Conservation (phyloP, 2,797 vertebrate species). For the Oreortyx pictus region DNA sequence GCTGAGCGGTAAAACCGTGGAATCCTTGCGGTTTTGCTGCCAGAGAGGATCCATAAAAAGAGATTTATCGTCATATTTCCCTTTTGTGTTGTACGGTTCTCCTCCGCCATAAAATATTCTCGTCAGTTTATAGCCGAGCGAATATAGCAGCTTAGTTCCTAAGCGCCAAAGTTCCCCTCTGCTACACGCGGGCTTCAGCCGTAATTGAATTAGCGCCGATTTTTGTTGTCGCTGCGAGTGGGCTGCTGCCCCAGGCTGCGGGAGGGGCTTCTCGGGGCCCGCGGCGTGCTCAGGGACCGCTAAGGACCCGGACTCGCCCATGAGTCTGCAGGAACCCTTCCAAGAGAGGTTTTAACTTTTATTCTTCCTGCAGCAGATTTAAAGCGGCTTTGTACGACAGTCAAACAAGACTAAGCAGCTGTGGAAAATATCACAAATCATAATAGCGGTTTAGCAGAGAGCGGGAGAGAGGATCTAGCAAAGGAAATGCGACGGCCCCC, state of each 20-base stretch:
- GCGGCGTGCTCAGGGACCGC: neutral
- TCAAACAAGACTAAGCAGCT: constrained; percentile 58
- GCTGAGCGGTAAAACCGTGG: constrained; percentile 34
- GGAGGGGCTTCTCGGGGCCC: neutral
- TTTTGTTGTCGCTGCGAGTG: neutral
- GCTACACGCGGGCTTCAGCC: constrained; percentile 61
- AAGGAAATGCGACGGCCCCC: neutral
- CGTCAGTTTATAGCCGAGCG: constrained; percentile 56
- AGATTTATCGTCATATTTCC: constrained; percentile 78
- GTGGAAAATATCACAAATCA: constrained; percentile 72
- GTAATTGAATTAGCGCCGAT: constrained; percentile 57
- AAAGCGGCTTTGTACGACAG: constrained; percentile 53
- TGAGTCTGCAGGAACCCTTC: neutral
- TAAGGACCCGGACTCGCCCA: neutral
- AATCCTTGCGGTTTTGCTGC: constrained; percentile 63
- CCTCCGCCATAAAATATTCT: constrained; percentile 68
- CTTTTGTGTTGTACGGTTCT: constrained; percentile 60
- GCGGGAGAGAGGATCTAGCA: neutral
- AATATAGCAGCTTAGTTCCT: constrained; percentile 70
- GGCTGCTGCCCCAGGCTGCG: neutral
- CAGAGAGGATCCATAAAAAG: constrained; percentile 73
- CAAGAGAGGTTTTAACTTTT: neutral
- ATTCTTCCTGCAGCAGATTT: constrained; percentile 61
- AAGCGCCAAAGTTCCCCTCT: constrained; percentile 66
- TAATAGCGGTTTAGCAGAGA: neutral